phyloP scores from a whole-genome alignment of 2,888 invertebrate species.

The Thera obeliscata region DNA sequence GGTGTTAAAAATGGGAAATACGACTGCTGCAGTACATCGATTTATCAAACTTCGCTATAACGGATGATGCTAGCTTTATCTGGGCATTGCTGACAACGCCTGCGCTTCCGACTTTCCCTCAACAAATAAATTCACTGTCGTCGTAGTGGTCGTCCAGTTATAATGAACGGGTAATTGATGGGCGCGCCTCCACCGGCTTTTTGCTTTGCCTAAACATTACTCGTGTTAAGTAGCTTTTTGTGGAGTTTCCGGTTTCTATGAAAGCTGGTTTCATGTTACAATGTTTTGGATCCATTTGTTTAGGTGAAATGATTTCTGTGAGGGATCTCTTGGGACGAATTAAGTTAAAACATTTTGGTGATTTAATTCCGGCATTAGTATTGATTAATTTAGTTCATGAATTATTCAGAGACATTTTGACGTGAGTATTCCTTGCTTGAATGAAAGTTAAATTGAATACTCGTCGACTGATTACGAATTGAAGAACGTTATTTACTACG shows the following conservation, averaged over 20 bases:
- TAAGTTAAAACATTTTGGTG: constrained; percentile 19
- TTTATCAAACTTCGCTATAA: constrained; percentile 7
- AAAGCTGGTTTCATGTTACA: constrained; percentile 30
- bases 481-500: neutral
- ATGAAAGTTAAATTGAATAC: constrained; percentile 9
- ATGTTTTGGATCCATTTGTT: constrained; percentile 29
- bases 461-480: constrained; percentile 10
- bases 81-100: constrained; percentile 20
- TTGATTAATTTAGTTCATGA: constrained; percentile 25
- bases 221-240: constrained; percentile 43
- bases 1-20: neutral
- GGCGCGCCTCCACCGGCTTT: constrained; percentile 50
- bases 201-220: constrained; percentile 55
- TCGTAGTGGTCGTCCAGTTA: constrained; percentile 39
- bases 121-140: constrained; percentile 33
- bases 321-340: constrained; percentile 19
- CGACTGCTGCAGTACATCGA: neutral
- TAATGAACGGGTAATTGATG: constrained; percentile 58
- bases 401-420: constrained; percentile 28
- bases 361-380: constrained; percentile 19
- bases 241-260: constrained; percentile 34
- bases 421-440: neutral
- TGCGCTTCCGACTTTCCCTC: constrained; percentile 17
- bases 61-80: constrained; percentile 5
- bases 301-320: constrained; percentile 14